Base-by-base conservation (phyloP, 2,113 vertebrate species). In the Leptosomus discolor region DNA sequence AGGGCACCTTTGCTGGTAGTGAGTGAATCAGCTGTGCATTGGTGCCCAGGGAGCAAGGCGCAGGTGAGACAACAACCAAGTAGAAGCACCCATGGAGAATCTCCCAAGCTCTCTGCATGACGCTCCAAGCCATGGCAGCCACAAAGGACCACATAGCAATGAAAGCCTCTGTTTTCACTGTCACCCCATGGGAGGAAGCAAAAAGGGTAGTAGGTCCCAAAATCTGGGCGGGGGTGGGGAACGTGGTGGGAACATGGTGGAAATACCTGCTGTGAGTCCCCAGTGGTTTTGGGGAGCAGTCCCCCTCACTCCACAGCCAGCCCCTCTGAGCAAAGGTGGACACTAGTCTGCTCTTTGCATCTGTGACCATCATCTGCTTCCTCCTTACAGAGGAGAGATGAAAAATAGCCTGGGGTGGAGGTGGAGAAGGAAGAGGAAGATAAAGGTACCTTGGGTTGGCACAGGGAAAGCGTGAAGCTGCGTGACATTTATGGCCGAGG, bases 231-330 rank as follows among this genome's bases (percentile, higher is more conserved):
- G 22, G 24, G n/a, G n/a, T n/a, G n/a, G n/a, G n/a, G n/a, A n/a
- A n/a, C n/a, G n/a, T n/a, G n/a, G n/a, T n/a, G 27, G 37, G 13
- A 69, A 50, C 0, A 0, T 0, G 0, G 8, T 46, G 71, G 63
- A 46, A 92, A 54, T 41, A 74, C 36, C 32, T 64, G 67, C 61
- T 64, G 34, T 5, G 30, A 46, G 53, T 16, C 27, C 34, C 29
- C 4, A 3, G 2, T 36, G 53, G 21, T 68, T 82, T 34, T 2
- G 7, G 57, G 56, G 39, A 64, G n/a, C 6, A 7, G 27, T 5
- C 5, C 7, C 11, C 46, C 20, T 34, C 12, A 1, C 9, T 26
- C 34, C 37, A 29, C n/a, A 45, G 56, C 46, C 92, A 82, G 15
- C 6, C 6, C 8, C 15, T 19, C n/a, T 0, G 1, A 77, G 67